A percentile compares a stretch with the other conserved stretches of the same genome.
Conservation (phyloP, 2,888 invertebrate species). For the Noctua janthina region DNA sequence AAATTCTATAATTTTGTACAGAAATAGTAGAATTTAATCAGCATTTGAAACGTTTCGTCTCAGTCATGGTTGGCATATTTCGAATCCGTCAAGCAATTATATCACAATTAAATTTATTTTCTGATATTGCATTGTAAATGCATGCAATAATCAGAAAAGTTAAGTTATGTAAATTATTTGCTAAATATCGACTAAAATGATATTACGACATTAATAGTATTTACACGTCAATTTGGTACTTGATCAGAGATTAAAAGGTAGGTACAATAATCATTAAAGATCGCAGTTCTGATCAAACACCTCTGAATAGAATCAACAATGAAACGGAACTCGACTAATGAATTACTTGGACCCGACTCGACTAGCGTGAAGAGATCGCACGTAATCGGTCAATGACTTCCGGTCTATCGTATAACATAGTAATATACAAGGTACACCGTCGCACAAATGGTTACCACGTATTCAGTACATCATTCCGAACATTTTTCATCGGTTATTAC, state of each 20-base stretch:
- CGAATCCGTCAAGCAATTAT: neutral
- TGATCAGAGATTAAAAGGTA: neutral
- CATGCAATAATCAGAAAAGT: no score
- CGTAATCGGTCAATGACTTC: conserved; percentile 47
- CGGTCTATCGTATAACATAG: neutral
- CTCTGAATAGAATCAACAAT: conserved; percentile 1
- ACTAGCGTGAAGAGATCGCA: conserved; percentile 35
- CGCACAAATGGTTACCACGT: no score
- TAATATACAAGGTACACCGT: neutral
- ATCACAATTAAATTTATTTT: neutral
- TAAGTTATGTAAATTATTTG: no score
- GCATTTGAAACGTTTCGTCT: neutral
- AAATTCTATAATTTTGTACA: no score
- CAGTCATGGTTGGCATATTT: neutral
- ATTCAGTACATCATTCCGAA: no score
- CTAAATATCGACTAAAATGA: no score
- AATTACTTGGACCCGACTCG: neutral
- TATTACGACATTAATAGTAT: neutral
- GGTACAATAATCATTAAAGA: neutral
- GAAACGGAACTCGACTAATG: conserved; percentile 11
- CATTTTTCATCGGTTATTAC: no score
- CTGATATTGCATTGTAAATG: no score
- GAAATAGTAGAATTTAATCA: no score
- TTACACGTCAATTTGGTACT: neutral
- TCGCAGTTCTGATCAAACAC: neutral